A percentile compares a stretch with the other conserved stretches of the same genome.
Evolutionary conservation across 2,797 vertebrate species (phyloP).

Genomic region (Bradypodion ventrale): DNA sequence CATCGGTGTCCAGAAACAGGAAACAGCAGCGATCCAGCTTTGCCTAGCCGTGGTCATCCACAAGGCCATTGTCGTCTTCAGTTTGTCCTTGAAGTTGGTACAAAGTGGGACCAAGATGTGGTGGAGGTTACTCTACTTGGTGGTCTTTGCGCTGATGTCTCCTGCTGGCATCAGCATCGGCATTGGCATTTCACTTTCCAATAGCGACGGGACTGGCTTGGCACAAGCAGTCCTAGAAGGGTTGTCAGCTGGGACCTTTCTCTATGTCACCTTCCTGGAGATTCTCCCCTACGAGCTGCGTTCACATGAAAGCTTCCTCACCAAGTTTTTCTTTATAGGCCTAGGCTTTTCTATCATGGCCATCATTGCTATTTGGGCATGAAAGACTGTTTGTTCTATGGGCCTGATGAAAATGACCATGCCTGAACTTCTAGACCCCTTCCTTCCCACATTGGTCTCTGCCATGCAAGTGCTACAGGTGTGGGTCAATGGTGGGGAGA

Average conservation of each 20-base stretch:
- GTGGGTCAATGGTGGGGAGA: no score
- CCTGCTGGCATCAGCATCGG: conserved; percentile 85
- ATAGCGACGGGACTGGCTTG: conserved; percentile 63
- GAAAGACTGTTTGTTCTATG: conserved; percentile 3
- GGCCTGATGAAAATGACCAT: not conserved
- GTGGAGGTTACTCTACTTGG: conserved; percentile 81
- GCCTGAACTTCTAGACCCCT: not conserved
- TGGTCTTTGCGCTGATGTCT: conserved; percentile 85
- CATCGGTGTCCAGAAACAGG: conserved; percentile 85
- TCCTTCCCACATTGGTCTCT: no score
- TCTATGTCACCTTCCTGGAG: conserved; percentile 93
- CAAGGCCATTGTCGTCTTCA: conserved; percentile 91
- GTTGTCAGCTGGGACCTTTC: conserved; percentile 86
- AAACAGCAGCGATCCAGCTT: conserved; percentile 85
- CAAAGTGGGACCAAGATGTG: conserved; percentile 73
- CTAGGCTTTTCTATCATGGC: conserved; percentile 88
- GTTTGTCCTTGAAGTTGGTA: conserved; percentile 85
- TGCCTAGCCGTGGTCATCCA: conserved; percentile 89
- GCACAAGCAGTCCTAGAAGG: conserved; percentile 86
- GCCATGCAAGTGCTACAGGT: no score
- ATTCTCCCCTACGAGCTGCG: conserved; percentile 90
- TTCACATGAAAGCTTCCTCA: conserved; percentile 79
- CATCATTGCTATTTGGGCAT: conserved; percentile 81
- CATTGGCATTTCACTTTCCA: conserved; percentile 80
- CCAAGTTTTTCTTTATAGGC: conserved; percentile 86